Base-by-base conservation (phyloP, 2,888 invertebrate species). In the Ryuthela nishihirai region DNA sequence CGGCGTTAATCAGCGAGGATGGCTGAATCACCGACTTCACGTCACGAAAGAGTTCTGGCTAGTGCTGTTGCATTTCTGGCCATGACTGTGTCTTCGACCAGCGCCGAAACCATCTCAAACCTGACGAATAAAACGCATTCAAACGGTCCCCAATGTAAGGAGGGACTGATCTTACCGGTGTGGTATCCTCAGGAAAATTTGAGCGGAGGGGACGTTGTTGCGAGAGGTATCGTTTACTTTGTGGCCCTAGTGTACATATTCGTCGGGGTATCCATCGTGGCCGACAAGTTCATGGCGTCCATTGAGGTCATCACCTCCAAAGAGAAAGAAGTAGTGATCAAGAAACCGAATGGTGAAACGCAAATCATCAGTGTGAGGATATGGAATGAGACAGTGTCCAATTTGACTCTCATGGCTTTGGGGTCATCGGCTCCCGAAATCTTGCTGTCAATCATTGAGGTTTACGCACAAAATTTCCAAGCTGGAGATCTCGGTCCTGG, bases 351-450 rank as follows among this genome's bases (percentile, higher is more conserved):
- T 70, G 90, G 91, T 62, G 89, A 91, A 62, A 83, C 83, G 12
- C 89, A 93, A 71, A 87, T 89, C 67, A 81, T 98, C 38, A 87
- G 86, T 45, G 97, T 99, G 15, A 82, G 97, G 56, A 88, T 99
- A 56, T 99, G 99, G 99, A 99, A 99, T 76, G 98, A 98, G 75
- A 98, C 99, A 2, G 98, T 99, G 38, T 97, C 97, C 65, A 99
- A 99, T 77, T 78, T 99, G 67, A 99, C 98, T 4, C 80, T 99
- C 48, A 99, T 99, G 99, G 99, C 99, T 12, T 78, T 99, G 50
- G 98, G 99, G 2, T 97, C 97, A 20, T 97, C 95, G 69, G 98
- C 98, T 2, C 99, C 99, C 0, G 99, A 99, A 77, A 99, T 99
- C 72, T 78, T 99, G 21, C 78, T 99, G 39, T 98, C 98, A 12